Percentiles rank a stretch among this genome's conserved stretches.
Conservation (phyloP, 2,113 vertebrate species). For the Sapajus apella region DNA sequence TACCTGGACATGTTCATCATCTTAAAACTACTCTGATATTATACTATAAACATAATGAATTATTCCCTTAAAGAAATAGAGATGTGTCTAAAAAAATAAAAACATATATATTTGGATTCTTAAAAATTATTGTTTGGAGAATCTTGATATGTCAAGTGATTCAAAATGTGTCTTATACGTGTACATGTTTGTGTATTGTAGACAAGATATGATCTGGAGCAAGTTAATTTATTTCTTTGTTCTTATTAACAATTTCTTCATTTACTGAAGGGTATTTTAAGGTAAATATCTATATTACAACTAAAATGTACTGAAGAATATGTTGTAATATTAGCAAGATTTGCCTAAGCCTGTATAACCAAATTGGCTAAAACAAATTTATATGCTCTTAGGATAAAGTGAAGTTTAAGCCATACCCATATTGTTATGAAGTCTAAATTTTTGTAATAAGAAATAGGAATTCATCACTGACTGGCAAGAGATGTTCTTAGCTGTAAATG, state of each 20-base stretch:
- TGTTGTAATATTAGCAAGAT: not conserved
- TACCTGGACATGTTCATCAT: not conserved
- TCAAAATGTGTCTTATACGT: not conserved
- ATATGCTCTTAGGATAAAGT: not conserved
- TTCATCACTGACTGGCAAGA: not conserved
- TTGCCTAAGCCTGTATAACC: not conserved
- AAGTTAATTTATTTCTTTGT: not conserved
- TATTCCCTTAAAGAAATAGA: not conserved
- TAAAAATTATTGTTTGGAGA: not conserved
- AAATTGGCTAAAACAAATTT: conserved; percentile 4
- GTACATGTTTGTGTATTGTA: not conserved
- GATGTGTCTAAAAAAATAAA: not conserved
- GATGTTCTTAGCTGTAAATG: not conserved
- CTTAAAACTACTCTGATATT: not conserved
- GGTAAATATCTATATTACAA: not conserved
- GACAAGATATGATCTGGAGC: not conserved
- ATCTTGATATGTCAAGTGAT: not conserved
- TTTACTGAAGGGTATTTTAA: not conserved
- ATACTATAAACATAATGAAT: not conserved
- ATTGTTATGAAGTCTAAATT: conserved; percentile 12
- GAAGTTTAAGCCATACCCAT: not conserved
- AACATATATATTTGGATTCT: not conserved
- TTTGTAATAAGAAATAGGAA: not conserved
- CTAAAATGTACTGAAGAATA: not conserved
- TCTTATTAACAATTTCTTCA: conserved; percentile 16